phyloP scores from a whole-genome alignment of 2,113 vertebrate genomes.

The Hippopotamus amphibius region DNA sequence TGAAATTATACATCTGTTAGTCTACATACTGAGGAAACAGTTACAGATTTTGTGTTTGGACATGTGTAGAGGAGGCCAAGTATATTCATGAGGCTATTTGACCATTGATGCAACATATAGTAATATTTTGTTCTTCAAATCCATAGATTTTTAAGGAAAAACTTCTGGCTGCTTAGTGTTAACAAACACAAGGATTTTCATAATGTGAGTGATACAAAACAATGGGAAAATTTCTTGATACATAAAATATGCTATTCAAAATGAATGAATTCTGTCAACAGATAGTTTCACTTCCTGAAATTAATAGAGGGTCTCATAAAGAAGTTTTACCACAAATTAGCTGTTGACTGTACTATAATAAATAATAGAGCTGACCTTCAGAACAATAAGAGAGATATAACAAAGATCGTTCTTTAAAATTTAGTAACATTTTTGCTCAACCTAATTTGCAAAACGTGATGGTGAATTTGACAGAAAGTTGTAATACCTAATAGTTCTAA shows the following conservation, averaged over 20 bases:
- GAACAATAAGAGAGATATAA: neutral
- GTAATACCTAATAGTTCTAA: neutral
- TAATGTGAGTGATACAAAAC: conserved; percentile 39
- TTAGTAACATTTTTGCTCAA: neutral
- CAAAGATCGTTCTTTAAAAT: neutral
- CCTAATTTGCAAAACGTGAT: conserved; percentile 9
- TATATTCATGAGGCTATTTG: neutral
- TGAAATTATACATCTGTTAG: neutral
- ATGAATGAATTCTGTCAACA: conserved; percentile 70
- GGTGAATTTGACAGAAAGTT: neutral
- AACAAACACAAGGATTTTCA: conserved; percentile 53
- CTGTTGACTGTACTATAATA: neutral
- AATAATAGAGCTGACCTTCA: conserved; percentile 23
- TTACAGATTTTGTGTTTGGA: neutral
- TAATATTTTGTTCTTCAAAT: conserved; percentile 62
- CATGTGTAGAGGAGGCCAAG: neutral
- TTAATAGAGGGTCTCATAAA: conserved; percentile 57
- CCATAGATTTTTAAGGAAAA: conserved; percentile 11
- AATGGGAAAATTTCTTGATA: conserved; percentile 4
- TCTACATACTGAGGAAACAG: neutral
- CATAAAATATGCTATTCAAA: conserved; percentile 57
- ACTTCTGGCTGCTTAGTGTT: conserved; percentile 68
- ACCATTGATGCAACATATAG: neutral
- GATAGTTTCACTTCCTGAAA: conserved; percentile 65
- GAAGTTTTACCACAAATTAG: conserved; percentile 55